Evolutionary conservation across 2,797 vertebrate genomes (phyloP).

Genomic region (Hyperoplus lanceolatus): DNA sequence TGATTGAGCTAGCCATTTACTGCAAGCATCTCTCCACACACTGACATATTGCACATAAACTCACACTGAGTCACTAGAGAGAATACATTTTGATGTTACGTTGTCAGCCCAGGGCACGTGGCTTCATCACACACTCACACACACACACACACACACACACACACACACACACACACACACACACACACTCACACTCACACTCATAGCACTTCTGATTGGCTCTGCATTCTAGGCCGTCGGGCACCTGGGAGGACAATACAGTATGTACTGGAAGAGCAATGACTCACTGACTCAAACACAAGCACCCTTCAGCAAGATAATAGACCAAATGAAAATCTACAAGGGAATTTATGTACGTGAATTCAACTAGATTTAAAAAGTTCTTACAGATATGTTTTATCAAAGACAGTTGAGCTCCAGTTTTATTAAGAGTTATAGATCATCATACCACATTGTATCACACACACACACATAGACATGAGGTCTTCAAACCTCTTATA

Average conservation of each 20-base stretch:
- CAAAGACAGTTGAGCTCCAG: background rate
- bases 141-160: no score
- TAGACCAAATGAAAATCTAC: background rate
- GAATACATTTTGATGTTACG: slow-evolving; percentile 41
- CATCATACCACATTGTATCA: background rate
- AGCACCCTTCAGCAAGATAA: background rate
- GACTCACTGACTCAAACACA: slow-evolving; percentile 39
- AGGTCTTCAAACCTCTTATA: background rate
- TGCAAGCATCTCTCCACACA: slow-evolving; percentile 21
- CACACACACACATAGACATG: background rate
- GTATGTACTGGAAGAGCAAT: slow-evolving; percentile 37
- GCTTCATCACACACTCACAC: slow-evolving; percentile 50
- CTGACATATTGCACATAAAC: slow-evolving; percentile 6
- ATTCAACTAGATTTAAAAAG: background rate
- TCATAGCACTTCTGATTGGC: slow-evolving; percentile 29
- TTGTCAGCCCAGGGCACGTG: slow-evolving; percentile 32
- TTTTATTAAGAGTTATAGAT: background rate
- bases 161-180: no score
- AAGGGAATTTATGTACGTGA: no score
- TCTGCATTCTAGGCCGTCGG: slow-evolving; percentile 18
- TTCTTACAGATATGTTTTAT: background rate
- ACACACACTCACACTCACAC: background rate
- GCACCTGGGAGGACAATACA: slow-evolving; percentile 31
- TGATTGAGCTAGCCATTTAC: slow-evolving; percentile 24
- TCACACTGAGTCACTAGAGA: slow-evolving; percentile 33